A percentile compares a stretch with the other conserved stretches of the same genome.
phyloP scores from a whole-genome alignment of 30 jellyfish, hydroid and myxozoan genomes.

The Phacellophora camtschatica region DNA sequence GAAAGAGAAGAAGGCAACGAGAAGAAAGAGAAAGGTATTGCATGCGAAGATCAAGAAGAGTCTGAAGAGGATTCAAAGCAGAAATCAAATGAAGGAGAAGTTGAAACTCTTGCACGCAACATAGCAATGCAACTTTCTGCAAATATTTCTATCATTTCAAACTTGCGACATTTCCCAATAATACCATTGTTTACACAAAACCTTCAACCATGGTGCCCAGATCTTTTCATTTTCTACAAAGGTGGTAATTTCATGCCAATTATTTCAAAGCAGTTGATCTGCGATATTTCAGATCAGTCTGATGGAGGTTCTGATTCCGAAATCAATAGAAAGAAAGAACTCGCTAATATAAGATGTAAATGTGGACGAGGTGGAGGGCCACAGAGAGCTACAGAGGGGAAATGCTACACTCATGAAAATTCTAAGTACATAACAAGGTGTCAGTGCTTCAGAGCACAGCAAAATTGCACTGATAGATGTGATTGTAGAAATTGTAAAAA shows the following conservation, averaged over 20 bases:
- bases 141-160: constrained; percentile 70
- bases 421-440: constrained; percentile 87
- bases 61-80: background rate
- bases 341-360: constrained; percentile 66
- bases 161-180: constrained; percentile 74
- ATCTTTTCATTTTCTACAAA: constrained; percentile 49
- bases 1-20: background rate
- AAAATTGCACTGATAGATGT: constrained; percentile 74
- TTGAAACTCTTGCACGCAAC: constrained; percentile 64
- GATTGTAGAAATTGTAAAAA: constrained; percentile 84
- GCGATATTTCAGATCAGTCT: background rate
- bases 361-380: constrained; percentile 98
- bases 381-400: constrained; percentile 62
- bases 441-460: constrained; percentile 79
- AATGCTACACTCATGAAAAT: constrained; percentile 79
- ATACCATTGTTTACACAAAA: constrained; percentile 84
- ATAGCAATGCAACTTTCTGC: constrained; percentile 63
- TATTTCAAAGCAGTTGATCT: constrained; percentile 33
- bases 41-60: background rate
- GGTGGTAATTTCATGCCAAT: constrained; percentile 77
- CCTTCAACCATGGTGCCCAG: constrained; percentile 62
- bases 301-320: background rate
- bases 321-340: background rate
- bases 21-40: background rate
- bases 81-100: constrained; percentile 54